Conservation (phyloP, 2,888 invertebrate species). For the Polydrusus cervinus region DNA sequence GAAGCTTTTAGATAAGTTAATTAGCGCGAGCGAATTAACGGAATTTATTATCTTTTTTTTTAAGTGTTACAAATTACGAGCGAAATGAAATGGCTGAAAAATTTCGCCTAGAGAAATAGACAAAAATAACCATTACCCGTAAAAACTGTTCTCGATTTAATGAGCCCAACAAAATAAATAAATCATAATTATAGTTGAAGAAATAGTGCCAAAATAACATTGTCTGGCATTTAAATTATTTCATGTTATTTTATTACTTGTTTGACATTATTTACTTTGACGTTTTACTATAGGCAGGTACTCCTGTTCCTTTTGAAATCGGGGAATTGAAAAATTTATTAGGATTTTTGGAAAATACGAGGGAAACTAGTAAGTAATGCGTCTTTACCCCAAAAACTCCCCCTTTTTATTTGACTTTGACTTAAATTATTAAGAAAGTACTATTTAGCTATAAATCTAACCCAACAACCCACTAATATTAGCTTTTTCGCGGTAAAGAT, state of each 20-base stretch:
- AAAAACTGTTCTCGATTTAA: conserved; percentile 8
- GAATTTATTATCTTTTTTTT: conserved; percentile 20
- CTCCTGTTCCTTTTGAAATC: no score
- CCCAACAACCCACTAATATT: no score
- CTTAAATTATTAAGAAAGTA: no score
- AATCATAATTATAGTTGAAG: conserved; percentile 4
- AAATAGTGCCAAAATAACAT: conserved; percentile 15
- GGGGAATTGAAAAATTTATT: no score
- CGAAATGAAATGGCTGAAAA: background rate
- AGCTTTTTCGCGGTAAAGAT: no score
- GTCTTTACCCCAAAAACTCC: no score
- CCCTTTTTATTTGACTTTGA: no score
- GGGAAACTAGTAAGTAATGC: no score
- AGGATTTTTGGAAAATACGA: no score
- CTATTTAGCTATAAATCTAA: no score
- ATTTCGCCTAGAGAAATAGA: conserved; percentile 17
- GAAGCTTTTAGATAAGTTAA: conserved; percentile 1
- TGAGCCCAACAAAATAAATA: conserved; percentile 5
- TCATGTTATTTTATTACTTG: conserved; percentile 4
- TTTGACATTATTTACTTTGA: background rate
- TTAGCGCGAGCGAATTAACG: conserved; percentile 16
- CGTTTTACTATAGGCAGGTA: conserved; percentile 6
- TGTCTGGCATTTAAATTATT: background rate
- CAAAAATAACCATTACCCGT: background rate
- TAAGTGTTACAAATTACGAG: background rate